Conservation (phyloP, 1,140 invertebrate genomes). For the Mamestra configurata region DNA sequence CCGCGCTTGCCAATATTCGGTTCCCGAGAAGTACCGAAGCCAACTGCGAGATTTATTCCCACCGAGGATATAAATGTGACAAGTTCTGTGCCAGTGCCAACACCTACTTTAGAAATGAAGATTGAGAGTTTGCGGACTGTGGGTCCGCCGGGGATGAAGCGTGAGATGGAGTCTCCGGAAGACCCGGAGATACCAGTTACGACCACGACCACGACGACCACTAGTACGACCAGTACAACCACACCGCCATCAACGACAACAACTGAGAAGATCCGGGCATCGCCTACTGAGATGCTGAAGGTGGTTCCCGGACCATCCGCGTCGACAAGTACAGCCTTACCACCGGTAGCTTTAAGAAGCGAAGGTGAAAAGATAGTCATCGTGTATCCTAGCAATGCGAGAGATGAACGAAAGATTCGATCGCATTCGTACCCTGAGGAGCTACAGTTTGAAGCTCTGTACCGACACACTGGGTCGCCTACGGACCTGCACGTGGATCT, state of each 20-base stretch:
- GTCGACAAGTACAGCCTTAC: constrained; percentile 81
- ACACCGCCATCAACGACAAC: constrained; percentile 66
- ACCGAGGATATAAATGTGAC: constrained; percentile 79
- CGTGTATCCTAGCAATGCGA: constrained; percentile 85
- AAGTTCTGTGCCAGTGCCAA: constrained; percentile 76
- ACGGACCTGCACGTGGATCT: constrained; percentile 77
- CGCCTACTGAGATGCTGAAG: constrained; percentile 76
- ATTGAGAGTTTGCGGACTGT: constrained; percentile 81
- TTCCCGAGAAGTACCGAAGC: constrained; percentile 75
- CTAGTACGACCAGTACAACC: constrained; percentile 54
- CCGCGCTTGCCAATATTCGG: constrained; percentile 90
- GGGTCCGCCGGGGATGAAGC: constrained; percentile 80
- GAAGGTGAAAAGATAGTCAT: constrained; percentile 85
- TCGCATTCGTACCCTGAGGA: constrained; percentile 85
- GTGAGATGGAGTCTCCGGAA: constrained; percentile 79
- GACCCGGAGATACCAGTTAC: constrained; percentile 78
- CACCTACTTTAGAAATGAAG: constrained; percentile 85
- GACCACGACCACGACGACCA: constrained; percentile 71
- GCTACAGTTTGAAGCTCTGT: constrained; percentile 85
- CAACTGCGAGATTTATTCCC: constrained; percentile 82
- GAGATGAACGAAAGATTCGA: constrained; percentile 85
- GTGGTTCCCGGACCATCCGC: constrained; percentile 77
- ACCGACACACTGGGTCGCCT: constrained; percentile 78
- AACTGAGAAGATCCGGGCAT: constrained; percentile 67
- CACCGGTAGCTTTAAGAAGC: constrained; percentile 79